Evolutionary conservation across 2,888 invertebrate genomes (phyloP).

Genomic region (Stenodema calcarata): DNA sequence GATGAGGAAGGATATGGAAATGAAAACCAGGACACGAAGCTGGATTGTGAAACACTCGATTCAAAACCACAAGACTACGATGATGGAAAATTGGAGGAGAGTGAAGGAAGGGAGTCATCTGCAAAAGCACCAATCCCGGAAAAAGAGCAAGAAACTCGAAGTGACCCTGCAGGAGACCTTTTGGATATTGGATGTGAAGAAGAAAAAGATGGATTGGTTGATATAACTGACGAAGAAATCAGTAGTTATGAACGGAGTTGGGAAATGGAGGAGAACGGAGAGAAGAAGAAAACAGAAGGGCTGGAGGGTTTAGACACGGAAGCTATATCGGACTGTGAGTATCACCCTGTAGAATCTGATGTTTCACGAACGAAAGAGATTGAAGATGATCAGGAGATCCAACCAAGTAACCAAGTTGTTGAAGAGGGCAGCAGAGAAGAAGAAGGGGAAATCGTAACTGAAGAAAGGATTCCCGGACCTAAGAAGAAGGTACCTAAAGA

Average conservation of each 20-base stretch:
- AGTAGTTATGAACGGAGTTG: slow-evolving; percentile 55
- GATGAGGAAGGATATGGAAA: too few relatives aligned
- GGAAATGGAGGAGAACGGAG: slow-evolving; percentile 55
- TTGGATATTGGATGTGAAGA: slow-evolving; percentile 55
- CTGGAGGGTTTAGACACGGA: slow-evolving; percentile 74
- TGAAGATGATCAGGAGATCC: slow-evolving; percentile 8
- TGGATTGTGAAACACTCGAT: background rate
- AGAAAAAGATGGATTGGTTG: slow-evolving; percentile 55
- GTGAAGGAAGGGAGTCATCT: background rate
- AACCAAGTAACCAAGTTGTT: slow-evolving; percentile 16
- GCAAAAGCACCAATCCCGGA: background rate
- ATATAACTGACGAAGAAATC: slow-evolving; percentile 57
- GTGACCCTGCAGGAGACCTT: slow-evolving; percentile 46
- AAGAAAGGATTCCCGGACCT: slow-evolving; percentile 67
- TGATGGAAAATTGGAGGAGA: background rate
- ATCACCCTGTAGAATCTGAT: slow-evolving; percentile 60
- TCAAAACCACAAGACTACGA: background rate
- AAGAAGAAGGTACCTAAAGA: background rate
- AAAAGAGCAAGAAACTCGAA: slow-evolving; percentile 55
- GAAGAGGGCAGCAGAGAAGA: slow-evolving; percentile 59
- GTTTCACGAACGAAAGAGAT: slow-evolving; percentile 53
- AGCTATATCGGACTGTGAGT: slow-evolving; percentile 77
- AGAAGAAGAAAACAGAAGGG: slow-evolving; percentile 58
- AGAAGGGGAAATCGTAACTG: slow-evolving; percentile 62
- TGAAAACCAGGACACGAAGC: background rate